These are phyloP conservation scores for Actinernus sp. DNA, from an alignment of 92 coral and sea anemone genomes.

Conservation along the genomic window DNA sequence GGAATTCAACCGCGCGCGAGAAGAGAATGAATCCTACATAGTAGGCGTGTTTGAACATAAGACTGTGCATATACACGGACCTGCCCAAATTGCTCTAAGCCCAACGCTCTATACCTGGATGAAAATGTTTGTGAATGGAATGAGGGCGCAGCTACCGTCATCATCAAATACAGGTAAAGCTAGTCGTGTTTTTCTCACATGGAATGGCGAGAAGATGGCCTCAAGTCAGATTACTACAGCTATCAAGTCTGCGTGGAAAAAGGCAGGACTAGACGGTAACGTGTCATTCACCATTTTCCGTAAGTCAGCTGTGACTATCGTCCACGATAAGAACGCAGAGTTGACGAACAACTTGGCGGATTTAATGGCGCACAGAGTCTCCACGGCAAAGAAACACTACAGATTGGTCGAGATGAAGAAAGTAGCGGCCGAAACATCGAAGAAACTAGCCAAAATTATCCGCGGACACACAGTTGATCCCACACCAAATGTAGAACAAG, in stretches of 20 bases:
- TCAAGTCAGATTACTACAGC: slow-evolving; percentile 52
- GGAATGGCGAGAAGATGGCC: slow-evolving; percentile 47
- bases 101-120: slow-evolving; percentile 51
- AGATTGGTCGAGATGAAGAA: no score
- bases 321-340: background rate
- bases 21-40: background rate
- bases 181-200: slow-evolving; percentile 28
- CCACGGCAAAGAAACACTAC: no score
- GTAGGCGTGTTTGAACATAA: slow-evolving; percentile 49
- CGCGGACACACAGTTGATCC: no score
- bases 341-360: background rate
- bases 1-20: slow-evolving; percentile 41
- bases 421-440: no score
- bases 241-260: slow-evolving; percentile 46
- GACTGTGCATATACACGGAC: slow-evolving; percentile 59
- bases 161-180: background rate
- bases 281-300: slow-evolving; percentile 35
- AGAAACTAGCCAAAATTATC: no score
- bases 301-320: slow-evolving; percentile 18
- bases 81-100: slow-evolving; percentile 42
- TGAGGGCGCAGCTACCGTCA: slow-evolving; percentile 21
- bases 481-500: no score
- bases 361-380: no score
- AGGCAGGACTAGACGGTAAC: slow-evolving; percentile 33
- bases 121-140: slow-evolving; percentile 18